phyloP scores from a whole-genome alignment of 2,797 vertebrate species.

The Calcarius lapponicus region DNA sequence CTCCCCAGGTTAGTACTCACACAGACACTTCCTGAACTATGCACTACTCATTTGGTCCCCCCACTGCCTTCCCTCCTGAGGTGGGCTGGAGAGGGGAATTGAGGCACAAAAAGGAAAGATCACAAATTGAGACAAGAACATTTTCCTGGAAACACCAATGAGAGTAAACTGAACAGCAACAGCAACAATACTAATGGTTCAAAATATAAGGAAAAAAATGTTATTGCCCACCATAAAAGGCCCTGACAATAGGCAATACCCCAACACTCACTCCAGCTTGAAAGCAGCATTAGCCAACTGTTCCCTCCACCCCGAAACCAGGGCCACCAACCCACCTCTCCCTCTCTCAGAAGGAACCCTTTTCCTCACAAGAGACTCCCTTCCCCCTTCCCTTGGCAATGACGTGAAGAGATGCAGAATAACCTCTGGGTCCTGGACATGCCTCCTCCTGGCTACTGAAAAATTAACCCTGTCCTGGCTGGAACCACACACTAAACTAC shows the following conservation, averaged over 20 bases:
- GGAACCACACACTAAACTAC: not conserved
- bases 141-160: not conserved
- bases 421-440: not conserved
- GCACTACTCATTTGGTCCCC: accelerated
- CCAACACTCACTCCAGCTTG: not conserved
- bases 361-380: not conserved
- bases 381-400: not conserved
- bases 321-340: not conserved
- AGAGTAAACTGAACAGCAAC: not conserved
- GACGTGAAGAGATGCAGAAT: not conserved
- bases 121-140: not conserved
- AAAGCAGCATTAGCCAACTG: not conserved
- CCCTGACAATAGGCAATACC: not conserved
- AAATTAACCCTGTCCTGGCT: not conserved
- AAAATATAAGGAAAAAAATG: not conserved
- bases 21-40: accelerated
- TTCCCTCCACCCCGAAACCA: not conserved
- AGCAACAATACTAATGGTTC: not conserved
- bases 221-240: accelerated
- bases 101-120: not conserved
- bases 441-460: not conserved
- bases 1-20: not conserved
- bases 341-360: not conserved
- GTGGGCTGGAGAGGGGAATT: not conserved
- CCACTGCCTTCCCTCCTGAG: not conserved